Evolutionary conservation across 2,113 vertebrate genomes (phyloP).

Genomic region (Orthonyx spaldingii): DNA sequence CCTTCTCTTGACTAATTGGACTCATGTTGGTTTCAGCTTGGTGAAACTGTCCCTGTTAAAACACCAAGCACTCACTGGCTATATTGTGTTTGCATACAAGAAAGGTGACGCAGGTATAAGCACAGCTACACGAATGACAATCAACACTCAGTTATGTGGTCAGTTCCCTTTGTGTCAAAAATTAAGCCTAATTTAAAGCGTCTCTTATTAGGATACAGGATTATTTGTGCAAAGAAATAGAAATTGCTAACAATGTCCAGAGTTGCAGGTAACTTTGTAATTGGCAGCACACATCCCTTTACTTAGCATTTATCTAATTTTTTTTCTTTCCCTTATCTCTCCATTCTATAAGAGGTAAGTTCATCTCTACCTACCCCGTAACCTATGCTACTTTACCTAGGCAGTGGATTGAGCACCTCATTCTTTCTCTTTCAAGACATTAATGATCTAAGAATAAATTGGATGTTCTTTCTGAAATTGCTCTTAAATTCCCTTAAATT

Average conservation of each 20-base stretch:
- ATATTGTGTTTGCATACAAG: neutral
- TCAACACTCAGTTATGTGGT: neutral
- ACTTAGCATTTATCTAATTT: neutral
- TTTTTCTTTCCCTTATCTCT: neutral
- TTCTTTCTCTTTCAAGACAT: neutral
- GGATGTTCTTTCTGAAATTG: neutral
- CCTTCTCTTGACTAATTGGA: neutral
- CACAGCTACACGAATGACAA: neutral
- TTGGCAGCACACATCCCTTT: neutral
- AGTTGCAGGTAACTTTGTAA: neutral
- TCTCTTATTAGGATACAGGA: neutral
- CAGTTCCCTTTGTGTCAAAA: neutral
- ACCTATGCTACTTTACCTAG: neutral
- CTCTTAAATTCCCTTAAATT: neutral
- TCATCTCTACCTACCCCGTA: neutral
- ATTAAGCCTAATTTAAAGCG: neutral
- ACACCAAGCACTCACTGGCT: neutral
- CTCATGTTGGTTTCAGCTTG: neutral
- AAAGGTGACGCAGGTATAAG: neutral
- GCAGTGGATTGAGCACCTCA: neutral
- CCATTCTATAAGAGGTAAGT: neutral
- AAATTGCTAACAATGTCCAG: neutral
- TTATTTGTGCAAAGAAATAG: neutral
- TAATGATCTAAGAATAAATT: neutral
- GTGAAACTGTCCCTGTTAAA: neutral